phyloP scores from a whole-genome alignment of 2,797 vertebrate genomes.

The Hyperoplus lanceolatus region DNA sequence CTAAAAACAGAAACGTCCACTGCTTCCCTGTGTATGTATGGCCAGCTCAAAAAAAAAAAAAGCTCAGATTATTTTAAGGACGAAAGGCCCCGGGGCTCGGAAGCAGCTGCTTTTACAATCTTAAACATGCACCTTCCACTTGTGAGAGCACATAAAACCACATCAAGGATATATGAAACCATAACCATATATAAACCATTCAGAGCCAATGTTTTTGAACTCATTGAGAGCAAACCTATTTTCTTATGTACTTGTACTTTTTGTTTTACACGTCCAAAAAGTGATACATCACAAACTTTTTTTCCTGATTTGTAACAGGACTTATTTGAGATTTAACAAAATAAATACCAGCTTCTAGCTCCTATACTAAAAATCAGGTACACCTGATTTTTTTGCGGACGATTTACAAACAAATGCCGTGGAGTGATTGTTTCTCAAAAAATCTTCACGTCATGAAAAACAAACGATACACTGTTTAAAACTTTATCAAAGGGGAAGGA shows the following conservation, averaged over 20 bases:
- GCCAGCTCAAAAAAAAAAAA: conserved; percentile 14
- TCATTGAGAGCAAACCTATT: neutral
- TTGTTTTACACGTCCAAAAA: too few species aligned
- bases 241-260: neutral
- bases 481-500: neutral
- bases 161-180: neutral
- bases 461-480: neutral
- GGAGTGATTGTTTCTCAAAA: neutral
- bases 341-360: conserved; percentile 25
- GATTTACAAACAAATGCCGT: neutral
- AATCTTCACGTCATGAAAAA: neutral
- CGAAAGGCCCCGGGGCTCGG: conserved; percentile 9
- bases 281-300: neutral
- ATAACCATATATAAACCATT: neutral
- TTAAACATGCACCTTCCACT: conserved; percentile 7
- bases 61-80: conserved; percentile 32
- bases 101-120: conserved; percentile 54
- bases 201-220: neutral
- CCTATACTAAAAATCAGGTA: neutral
- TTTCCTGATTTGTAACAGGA: conserved; percentile 5
- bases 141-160: conserved; percentile 10
- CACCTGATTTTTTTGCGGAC: neutral
- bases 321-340: conserved; percentile 16
- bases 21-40: neutral
- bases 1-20: conserved; percentile 54